These are phyloP conservation scores for Emmelina monodactyla DNA, from an alignment of 2,888 invertebrate species.

Conservation along the genomic window DNA sequence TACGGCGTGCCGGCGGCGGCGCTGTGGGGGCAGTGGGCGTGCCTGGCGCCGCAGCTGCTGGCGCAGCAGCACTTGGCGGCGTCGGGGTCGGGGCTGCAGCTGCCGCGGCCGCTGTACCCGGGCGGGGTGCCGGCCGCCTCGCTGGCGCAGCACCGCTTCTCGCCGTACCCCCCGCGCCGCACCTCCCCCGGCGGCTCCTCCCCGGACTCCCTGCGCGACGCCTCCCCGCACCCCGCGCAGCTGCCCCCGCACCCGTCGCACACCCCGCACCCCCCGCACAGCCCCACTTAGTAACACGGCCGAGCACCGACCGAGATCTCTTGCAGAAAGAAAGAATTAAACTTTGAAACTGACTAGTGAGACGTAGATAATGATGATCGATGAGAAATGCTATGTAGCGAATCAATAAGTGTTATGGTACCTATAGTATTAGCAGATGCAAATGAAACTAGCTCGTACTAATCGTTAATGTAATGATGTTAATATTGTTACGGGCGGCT, in stretches of 20 bases:
- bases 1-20: conserved; percentile 64
- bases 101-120: conserved; percentile 59
- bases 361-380: too few species aligned
- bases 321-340: conserved; percentile 18
- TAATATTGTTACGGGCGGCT: too few species aligned
- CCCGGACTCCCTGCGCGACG: conserved; percentile 68
- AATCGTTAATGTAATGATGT: too few species aligned
- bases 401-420: too few species aligned
- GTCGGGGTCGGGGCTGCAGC: conserved; percentile 51
- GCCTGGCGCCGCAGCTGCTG: conserved; percentile 69
- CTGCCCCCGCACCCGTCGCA: conserved; percentile 37
- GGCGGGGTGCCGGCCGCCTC: conserved; percentile 35
- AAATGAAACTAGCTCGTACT: too few species aligned
- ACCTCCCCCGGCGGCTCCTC: conserved; percentile 64
- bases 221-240: conserved; percentile 44
- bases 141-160: conserved; percentile 68
- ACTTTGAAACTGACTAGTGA: too few species aligned
- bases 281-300: conserved; percentile 59
- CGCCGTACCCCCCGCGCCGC: conserved; percentile 64
- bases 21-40: conserved; percentile 77
- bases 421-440: too few species aligned
- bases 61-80: conserved; percentile 73
- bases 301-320: conserved; percentile 30
- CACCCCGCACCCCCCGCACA: conserved; percentile 48
- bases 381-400: too few species aligned